Conservation (phyloP, 2,797 vertebrate genomes). For the Chelon auratus region DNA sequence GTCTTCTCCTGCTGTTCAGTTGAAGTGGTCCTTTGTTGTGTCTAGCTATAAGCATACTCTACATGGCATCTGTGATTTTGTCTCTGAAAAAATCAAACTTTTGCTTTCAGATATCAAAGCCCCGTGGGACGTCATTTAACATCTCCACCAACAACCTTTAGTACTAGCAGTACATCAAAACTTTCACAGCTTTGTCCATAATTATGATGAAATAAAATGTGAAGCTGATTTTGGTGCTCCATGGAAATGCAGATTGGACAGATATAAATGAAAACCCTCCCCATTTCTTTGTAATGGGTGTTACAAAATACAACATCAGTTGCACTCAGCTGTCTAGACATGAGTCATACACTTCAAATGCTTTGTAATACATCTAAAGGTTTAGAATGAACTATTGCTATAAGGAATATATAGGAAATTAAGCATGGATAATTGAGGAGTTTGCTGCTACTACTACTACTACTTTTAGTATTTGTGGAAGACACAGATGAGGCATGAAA, state of each 20-base stretch:
- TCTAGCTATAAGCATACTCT: constrained; percentile 25
- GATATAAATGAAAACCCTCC: neutral
- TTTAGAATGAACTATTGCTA: neutral
- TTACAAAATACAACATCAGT: too few species aligned
- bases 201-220: neutral
- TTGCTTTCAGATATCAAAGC: constrained; percentile 24
- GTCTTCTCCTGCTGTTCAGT: constrained; percentile 42
- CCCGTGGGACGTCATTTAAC: constrained; percentile 3
- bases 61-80: constrained; percentile 31
- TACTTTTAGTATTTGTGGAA: too few species aligned
- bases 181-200: neutral
- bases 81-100: constrained; percentile 30
- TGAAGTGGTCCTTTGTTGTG: constrained; percentile 42
- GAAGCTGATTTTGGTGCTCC: neutral
- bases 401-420: neutral
- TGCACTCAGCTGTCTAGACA: constrained; percentile 1
- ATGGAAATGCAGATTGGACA: neutral
- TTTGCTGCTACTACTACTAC: neutral
- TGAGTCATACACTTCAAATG: neutral
- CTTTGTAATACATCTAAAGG: neutral
- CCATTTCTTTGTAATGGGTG: too few species aligned
- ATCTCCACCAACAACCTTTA: neutral
- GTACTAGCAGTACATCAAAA: neutral
- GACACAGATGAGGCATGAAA: too few species aligned
- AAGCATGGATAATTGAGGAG: neutral